Base-by-base conservation (phyloP, 1,140 invertebrate species). In the Samia ricini region DNA sequence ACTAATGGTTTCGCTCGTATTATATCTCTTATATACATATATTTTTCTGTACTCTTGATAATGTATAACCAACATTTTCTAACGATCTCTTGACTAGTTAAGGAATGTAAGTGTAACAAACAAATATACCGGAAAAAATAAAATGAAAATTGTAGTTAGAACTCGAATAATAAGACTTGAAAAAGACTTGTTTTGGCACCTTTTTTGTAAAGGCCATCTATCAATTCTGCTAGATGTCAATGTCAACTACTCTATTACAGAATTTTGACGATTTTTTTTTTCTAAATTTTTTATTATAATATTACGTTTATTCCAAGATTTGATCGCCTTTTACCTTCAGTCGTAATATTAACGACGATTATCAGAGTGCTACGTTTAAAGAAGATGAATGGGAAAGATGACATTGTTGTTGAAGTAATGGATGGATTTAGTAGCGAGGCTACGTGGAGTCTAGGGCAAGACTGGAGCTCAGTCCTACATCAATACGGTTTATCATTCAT, bases 381-480 rank as follows among this genome's bases (percentile, higher is more conserved):
- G 61, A 69, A 52, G 54, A 67, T 70, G 61, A 54, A 52, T n/a
- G 18, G 29, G 1, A 51, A 61, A 4, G 64, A 60, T 19, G 57
- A 62, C 3, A 6, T 51, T 18, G 20, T 48, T 15, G 7, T 22
- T 57, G 26, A 50, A 36, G 19, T 15, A 7, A 33, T 36, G 7
- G 22, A 23, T 55, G 52, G 19, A 48, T 10, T 68, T 12, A 64
- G 57, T 10, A 79, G 78, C 21, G 77, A 72, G 1, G 68, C 58
- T 2, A 55, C 56, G 15, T 70, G 66, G 49, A 55, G 56, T 26
- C 36, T 76, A 2, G 52, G 20, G 36, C 74, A 71, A 56, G 68
- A 69, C 19, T 83, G 77, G 72, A 72, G 77, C 20, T 62, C 56
- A 19, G 5, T 74, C 3, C 51, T 80, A 42, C 61, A 85, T 2